These are phyloP conservation scores for Mus pahari DNA, from an alignment of 2,113 vertebrate genomes.

Conservation along the genomic window DNA sequence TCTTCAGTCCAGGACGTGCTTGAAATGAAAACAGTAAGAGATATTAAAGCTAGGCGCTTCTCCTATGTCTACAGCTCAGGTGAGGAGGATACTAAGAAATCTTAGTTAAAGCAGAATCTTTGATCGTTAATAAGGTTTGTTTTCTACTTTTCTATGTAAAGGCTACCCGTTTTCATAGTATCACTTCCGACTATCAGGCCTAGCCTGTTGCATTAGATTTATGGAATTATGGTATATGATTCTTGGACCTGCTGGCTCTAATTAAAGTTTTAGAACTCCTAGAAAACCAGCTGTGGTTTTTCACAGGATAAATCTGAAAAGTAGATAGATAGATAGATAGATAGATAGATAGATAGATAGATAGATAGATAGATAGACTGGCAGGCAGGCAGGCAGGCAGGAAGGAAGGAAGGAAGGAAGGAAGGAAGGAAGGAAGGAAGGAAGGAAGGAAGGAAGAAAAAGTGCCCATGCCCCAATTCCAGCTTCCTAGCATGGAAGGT, in stretches of 20 bases:
- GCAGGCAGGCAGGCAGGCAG: not conserved
- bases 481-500: not conserved
- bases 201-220: constrained; percentile 15
- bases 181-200: not conserved
- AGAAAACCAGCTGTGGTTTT: not conserved
- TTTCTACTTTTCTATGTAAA: constrained; percentile 28
- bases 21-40: constrained; percentile 13
- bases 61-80: not conserved
- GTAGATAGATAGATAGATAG: not conserved
- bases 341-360: not conserved
- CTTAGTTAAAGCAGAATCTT: constrained; percentile 16
- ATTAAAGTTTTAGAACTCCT: constrained; percentile 60
- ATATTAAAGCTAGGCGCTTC: not conserved
- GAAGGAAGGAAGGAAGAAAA: not conserved
- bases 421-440: too few relatives aligned
- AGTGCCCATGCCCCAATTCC: not conserved
- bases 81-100: not conserved
- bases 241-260: constrained; percentile 10
- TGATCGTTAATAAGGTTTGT: not conserved
- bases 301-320: not conserved
- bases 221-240: not conserved
- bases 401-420: too few relatives aligned
- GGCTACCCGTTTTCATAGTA: not conserved
- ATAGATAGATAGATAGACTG: not conserved
- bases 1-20: not conserved